Percentiles rank a stretch among this genome's conserved stretches.
phyloP scores from a whole-genome alignment of 2,113 vertebrate genomes.

The Axis porcinus region DNA sequence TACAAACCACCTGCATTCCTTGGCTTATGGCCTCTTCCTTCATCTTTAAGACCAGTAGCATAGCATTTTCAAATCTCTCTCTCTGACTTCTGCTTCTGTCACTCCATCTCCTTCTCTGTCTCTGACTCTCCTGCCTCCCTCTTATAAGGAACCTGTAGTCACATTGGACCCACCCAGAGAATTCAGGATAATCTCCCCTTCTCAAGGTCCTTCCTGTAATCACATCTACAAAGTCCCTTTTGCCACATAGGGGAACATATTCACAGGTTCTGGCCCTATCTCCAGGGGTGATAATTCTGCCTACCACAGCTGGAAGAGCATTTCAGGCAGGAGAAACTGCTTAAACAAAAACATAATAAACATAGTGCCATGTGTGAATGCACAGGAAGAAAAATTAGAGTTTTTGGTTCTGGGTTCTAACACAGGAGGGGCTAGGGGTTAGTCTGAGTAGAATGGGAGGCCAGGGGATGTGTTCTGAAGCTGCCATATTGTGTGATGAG shows the following conservation, averaged over 20 bases:
- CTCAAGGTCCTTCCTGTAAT: not conserved
- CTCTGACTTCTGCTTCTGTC: not conserved
- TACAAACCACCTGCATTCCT: not conserved
- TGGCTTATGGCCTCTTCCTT: not conserved
- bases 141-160: not conserved
- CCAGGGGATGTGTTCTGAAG: not conserved
- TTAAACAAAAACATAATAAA: not conserved
- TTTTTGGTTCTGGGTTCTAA: not conserved
- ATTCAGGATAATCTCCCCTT: not conserved
- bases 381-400: not conserved
- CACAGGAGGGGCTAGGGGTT: not conserved
- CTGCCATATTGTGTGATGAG: not conserved
- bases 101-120: not conserved
- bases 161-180: not conserved
- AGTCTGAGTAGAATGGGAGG: not conserved
- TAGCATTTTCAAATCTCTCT: not conserved
- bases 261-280: not conserved
- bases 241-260: not conserved
- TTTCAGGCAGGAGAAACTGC: not conserved
- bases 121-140: not conserved
- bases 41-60: not conserved
- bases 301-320: not conserved
- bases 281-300: not conserved
- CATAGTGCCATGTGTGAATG: not conserved
- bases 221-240: not conserved